Percentiles rank a stretch among this genome's conserved stretches.
These are phyloP conservation scores for Aspiorhynchus laticeps DNA, from an alignment of 2,113 vertebrate genomes.

Conservation along the genomic window DNA sequence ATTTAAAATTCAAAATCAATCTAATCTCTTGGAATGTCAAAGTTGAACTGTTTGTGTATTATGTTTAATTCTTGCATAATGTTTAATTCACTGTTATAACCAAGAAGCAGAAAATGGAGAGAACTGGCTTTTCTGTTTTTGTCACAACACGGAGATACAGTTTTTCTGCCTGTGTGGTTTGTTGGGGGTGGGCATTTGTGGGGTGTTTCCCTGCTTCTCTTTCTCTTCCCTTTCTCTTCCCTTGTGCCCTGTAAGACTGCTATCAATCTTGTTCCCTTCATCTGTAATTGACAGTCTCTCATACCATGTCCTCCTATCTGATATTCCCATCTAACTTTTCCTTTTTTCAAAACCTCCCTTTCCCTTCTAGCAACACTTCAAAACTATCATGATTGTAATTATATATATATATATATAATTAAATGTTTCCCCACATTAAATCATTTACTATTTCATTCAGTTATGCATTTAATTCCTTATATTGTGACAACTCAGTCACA, in stretches of 20 bases:
- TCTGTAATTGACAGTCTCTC: conserved; percentile 57
- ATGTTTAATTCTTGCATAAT: background rate
- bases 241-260: conserved; percentile 71
- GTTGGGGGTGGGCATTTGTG: conserved; percentile 44
- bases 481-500: background rate
- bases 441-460: background rate
- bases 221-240: conserved; percentile 93
- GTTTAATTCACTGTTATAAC: background rate
- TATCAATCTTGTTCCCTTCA: conserved; percentile 57
- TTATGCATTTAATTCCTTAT: background rate
- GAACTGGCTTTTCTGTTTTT: background rate
- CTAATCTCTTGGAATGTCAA: background rate
- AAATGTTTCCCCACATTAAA: background rate
- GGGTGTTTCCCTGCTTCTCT: conserved; percentile 72
- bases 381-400: background rate
- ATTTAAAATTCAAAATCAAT: conserved; percentile 23
- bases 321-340: conserved; percentile 67
- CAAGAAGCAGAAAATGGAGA: background rate
- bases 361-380: conserved; percentile 37
- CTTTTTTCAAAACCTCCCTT: conserved; percentile 47
- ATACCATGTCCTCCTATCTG: conserved; percentile 46
- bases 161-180: conserved; percentile 51
- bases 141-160: conserved; percentile 15
- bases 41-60: background rate
- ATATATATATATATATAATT: background rate